Evolutionary conservation across 1,140 invertebrate genomes (phyloP), one percentile per base, ranked within the genome.

Genomic region (Lepidurus couesii): DNA sequence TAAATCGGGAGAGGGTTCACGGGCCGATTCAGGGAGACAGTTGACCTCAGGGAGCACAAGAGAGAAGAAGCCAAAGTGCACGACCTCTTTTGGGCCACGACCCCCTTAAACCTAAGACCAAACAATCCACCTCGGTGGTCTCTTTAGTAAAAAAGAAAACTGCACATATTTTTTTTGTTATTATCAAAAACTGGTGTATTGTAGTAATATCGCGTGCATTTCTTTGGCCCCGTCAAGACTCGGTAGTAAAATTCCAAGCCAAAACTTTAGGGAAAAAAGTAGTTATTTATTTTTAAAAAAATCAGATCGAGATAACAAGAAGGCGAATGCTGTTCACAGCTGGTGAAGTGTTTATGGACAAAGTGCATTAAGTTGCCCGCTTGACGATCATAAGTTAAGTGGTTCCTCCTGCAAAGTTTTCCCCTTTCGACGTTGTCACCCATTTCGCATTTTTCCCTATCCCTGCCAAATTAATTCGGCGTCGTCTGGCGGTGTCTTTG

Each of bases 31-130:
- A 65, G 53, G 53, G 21, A 65, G 53, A 65, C 53, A 65, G 53
- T 65, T 65, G 53, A 65, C 53, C 53, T 65, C 53, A 65, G 53
- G 53, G 53, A 65, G 53, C 53, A 21, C 53, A 65, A 65, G 53
- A 16, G 53, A 65, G 53, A 65, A 65, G 53, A 65, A 65, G 45
- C 45, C 16, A 16, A 47, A 21, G 16, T 65, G 21, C 53, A n/a
- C 53, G 53, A 65, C 53, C 13, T 65, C 53, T 65, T 21, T 65
- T 65, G 16, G 16, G 16, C 21, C 21, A 7, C 13, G 53, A 65
- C 53, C 53, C 13, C 1, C 34, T 34, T 34, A 2, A 34, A 34
- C 3, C 26, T 1, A 34, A 34, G 26, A 34, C 34, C 34, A 34
- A 34, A 73, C 65, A 24, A 24, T 75, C 74, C 24, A 34, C 74